A percentile compares a stretch with the other conserved stretches of the same genome.
phyloP scores from a whole-genome alignment of 2,113 vertebrate genomes.

The Cryptoleucopteryx plumbea region DNA sequence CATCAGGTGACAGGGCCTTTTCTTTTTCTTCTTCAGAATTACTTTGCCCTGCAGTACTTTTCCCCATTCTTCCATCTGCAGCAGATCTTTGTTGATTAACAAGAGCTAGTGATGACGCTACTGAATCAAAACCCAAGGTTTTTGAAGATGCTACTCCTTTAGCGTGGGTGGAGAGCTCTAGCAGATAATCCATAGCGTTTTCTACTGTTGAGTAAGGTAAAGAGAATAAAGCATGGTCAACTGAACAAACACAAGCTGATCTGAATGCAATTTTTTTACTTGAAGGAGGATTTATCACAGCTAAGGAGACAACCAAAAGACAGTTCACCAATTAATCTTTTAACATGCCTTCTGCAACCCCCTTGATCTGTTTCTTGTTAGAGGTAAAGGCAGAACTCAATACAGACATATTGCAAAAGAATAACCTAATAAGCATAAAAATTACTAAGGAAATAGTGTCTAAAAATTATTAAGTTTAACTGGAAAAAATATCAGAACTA shows the following conservation, averaged over 20 bases:
- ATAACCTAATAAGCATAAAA: neutral
- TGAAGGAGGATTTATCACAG: neutral
- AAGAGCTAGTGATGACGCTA: conserved; percentile 68
- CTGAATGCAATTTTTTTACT: neutral
- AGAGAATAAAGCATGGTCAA: conserved; percentile 17
- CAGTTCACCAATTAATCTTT: neutral
- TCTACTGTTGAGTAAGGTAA: conserved; percentile 79
- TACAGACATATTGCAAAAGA: neutral
- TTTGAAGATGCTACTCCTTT: conserved; percentile 66
- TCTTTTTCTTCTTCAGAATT: conserved; percentile 6
- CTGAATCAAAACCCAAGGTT: conserved; percentile 75
- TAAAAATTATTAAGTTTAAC: neutral
- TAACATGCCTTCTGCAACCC: neutral
- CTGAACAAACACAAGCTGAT: neutral
- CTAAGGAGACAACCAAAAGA: neutral
- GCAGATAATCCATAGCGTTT: conserved; percentile 89
- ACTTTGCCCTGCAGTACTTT: neutral
- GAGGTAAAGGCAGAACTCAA: neutral
- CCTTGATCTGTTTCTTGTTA: neutral
- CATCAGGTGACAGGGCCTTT: conserved; percentile 33
- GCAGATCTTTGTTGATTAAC: conserved; percentile 30
- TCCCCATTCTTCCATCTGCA: neutral
- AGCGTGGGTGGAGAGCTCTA: conserved; percentile 87
- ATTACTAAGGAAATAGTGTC: neutral
- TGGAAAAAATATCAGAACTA: neutral